Percentiles rank a stretch among this genome's conserved stretches.
These are phyloP conservation scores for Sarcoramphus papa DNA, from an alignment of 2,797 vertebrate species.

Conservation along the genomic window DNA sequence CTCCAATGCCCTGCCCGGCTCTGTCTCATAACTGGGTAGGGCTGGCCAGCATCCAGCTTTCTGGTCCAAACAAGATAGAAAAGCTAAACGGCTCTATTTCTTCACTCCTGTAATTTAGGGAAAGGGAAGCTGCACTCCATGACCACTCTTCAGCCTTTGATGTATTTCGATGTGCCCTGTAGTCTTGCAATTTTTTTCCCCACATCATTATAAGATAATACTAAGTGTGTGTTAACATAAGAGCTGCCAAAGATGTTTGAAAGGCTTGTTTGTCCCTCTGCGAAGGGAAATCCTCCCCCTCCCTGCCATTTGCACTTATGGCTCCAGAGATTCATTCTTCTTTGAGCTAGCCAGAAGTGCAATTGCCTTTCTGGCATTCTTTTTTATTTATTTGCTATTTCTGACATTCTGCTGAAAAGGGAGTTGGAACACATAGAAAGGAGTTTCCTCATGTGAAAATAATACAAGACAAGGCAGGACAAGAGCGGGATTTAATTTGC, in stretches of 20 bases:
- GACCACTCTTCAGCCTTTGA: neutral
- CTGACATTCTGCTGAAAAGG: neutral
- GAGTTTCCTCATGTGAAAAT: neutral
- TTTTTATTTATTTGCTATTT: neutral
- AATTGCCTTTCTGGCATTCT: neutral
- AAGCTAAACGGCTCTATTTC: neutral
- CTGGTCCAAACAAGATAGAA: neutral
- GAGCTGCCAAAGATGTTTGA: neutral
- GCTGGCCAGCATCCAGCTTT: neutral
- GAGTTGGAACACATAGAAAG: neutral
- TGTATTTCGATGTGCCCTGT: neutral
- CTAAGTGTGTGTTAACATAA: neutral
- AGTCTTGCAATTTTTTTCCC: neutral
- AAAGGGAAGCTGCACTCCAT: neutral
- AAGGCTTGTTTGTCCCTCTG: slow-evolving; percentile 8
- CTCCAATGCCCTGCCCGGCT: neutral
- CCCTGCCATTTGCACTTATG: neutral
- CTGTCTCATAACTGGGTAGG: neutral
- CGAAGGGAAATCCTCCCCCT: slow-evolving; percentile 22
- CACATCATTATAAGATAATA: neutral
- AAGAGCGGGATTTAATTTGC: neutral
- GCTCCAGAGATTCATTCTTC: neutral
- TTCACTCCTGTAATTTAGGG: neutral
- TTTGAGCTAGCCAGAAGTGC: neutral
- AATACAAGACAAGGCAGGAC: neutral